A percentile compares a stretch with the other conserved stretches of the same genome.
Conservation (phyloP, 2,113 vertebrate genomes). For the Accipiter virgatus region DNA sequence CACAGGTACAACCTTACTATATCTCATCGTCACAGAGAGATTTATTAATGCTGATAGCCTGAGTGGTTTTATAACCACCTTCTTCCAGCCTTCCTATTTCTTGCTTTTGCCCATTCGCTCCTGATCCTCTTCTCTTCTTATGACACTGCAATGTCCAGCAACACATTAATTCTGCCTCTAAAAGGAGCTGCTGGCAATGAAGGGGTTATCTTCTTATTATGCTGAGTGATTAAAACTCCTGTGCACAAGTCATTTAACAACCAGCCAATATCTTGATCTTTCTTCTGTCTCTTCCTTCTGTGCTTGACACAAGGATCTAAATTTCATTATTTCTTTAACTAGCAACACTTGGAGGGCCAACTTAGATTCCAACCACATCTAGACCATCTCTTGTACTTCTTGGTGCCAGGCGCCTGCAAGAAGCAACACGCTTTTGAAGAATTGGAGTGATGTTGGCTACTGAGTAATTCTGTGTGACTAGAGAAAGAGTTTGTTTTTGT, state of each 20-base stretch:
- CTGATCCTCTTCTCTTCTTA: not conserved
- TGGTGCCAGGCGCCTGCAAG: not conserved
- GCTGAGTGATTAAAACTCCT: not conserved
- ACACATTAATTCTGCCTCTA: not conserved
- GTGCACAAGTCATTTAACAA: not conserved
- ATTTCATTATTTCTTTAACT: not conserved
- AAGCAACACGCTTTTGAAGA: not conserved
- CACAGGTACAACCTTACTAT: not conserved
- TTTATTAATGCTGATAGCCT: not conserved
- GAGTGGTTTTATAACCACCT: not conserved
- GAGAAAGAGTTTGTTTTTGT: not conserved
- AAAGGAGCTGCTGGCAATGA: not conserved
- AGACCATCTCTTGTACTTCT: not conserved
- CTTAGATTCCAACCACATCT: not conserved
- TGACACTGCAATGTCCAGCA: not conserved
- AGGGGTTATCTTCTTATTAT: not conserved
- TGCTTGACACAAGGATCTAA: not conserved
- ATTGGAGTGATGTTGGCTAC: not conserved
- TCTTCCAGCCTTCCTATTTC: not conserved
- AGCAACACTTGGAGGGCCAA: not conserved
- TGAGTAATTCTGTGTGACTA: not conserved
- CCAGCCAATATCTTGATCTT: not conserved
- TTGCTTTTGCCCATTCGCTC: not conserved
- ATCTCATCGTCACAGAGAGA: not conserved
- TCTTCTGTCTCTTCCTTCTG: not conserved